A percentile compares a stretch with the other conserved stretches of the same genome.
Evolutionary conservation across 2,888 invertebrate genomes (phyloP).

Genomic region (Chydorus sphaericus): DNA sequence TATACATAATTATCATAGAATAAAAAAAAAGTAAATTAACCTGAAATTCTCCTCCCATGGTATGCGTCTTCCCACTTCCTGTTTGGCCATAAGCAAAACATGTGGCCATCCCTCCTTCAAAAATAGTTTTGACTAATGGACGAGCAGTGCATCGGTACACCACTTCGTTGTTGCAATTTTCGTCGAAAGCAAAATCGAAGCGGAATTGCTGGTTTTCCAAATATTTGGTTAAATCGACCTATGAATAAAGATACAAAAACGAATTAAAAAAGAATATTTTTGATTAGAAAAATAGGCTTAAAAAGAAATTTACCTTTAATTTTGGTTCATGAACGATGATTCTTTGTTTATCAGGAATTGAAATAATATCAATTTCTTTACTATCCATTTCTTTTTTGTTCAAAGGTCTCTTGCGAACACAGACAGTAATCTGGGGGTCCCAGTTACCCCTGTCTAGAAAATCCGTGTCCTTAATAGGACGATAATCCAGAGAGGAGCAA

Average conservation of each 20-base stretch:
- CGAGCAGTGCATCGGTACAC: constrained; percentile 44
- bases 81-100: constrained; percentile 48
- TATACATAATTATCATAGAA: too few relatives aligned
- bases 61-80: constrained; percentile 46
- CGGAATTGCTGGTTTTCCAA: constrained; percentile 43
- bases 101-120: constrained; percentile 43
- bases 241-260: not conserved
- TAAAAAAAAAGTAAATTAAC: too few relatives aligned
- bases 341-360: constrained; percentile 87
- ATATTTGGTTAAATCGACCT: constrained; percentile 43
- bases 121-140: constrained; percentile 41
- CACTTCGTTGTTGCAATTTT: constrained; percentile 37
- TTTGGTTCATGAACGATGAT: constrained; percentile 85
- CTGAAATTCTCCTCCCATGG: constrained; percentile 79
- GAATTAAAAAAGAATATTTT: not conserved
- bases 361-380: constrained; percentile 93
- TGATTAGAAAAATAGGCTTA: not conserved
- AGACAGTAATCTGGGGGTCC: constrained; percentile 95
- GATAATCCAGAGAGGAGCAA: constrained; percentile 65
- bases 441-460: constrained; percentile 41
- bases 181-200: constrained; percentile 45
- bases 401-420: constrained; percentile 89
- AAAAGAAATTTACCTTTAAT: constrained; percentile 32
- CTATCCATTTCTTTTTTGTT: constrained; percentile 76
- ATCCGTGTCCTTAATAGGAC: constrained; percentile 72